Evolutionary conservation across 2,797 vertebrate species (phyloP).

Genomic region (Acropternis orthonyx): DNA sequence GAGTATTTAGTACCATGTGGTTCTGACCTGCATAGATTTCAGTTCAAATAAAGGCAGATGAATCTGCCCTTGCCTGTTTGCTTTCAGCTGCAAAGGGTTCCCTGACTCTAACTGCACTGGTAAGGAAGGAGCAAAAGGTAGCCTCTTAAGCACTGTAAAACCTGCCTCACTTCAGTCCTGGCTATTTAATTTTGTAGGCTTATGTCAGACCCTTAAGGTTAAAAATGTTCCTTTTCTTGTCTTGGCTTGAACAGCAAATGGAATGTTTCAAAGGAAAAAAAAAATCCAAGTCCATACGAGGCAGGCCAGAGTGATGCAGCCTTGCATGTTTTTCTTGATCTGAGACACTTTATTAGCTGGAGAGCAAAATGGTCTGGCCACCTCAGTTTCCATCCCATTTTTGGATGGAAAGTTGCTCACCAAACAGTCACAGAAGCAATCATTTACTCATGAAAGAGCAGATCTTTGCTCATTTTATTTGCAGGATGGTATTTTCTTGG

Average conservation of each 20-base stretch:
- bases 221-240: constrained; percentile 56
- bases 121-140: background rate
- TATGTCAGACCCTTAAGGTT: constrained; percentile 38
- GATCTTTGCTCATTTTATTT: background rate
- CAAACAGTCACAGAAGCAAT: background rate
- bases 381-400: constrained; percentile 35
- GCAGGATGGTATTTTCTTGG: background rate
- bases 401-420: background rate
- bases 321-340: constrained; percentile 48
- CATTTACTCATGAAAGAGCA: background rate
- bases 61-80: background rate
- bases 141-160: constrained; percentile 34
- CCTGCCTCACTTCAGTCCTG: background rate
- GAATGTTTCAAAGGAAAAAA: constrained; percentile 34
- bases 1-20: background rate
- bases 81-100: background rate
- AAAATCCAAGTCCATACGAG: background rate
- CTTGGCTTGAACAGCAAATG: constrained; percentile 45
- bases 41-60: background rate
- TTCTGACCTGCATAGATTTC: background rate
- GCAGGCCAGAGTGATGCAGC: constrained; percentile 6
- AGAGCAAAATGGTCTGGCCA: background rate
- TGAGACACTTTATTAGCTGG: constrained; percentile 19
- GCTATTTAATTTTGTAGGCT: constrained; percentile 43
- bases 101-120: background rate